Base-by-base conservation (phyloP, 2,888 invertebrate genomes). In the Cephus spinipes region DNA sequence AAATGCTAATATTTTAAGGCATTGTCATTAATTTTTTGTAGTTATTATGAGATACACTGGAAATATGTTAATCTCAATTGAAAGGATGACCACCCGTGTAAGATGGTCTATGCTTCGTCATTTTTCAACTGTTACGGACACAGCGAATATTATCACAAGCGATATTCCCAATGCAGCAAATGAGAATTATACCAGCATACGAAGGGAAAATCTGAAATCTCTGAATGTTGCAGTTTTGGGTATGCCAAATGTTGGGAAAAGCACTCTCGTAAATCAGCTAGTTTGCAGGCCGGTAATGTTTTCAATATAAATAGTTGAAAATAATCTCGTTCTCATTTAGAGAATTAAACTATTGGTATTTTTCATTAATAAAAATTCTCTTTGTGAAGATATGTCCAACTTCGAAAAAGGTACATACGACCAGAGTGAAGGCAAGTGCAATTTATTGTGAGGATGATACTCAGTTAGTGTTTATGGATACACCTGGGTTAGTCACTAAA, bases 181-280 rank as follows among this genome's bases (percentile, higher is more conserved):
- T 12, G 75, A 77, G 12, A n/a, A 74, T 75, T 79, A 73, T 36
- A n/a, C 15, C 12, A 6, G 33, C 12, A 30, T 78, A 68, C 36
- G 81, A n/a, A 78, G 55, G 73, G 79, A 80, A 23, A 34, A 81
- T 30, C 80, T 86, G 74, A 92, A 88, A 92, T 89, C 94, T n/a
- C 92, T 95, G 11, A 95, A 94, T 92, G 95, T 98, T 35, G 97
- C 98, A 11, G 95, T 99, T 33, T 94, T 99, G 83, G 99, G 99
- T 3, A 93, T 96, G 23, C 99, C 99, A 4, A 99, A 99, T 93
- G 96, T 95, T 75, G 99, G 99, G 36, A 99, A 99, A 92, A 99
- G 99, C 89, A 98, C 98, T 0, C 93, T 99, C 40, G 96, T 98
- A 40, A 99, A 99, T 92, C 94, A 94, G 87, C 93, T 99, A 34